Percentiles rank a stretch among this genome's conserved stretches.
phyloP scores from a whole-genome alignment of 2,888 invertebrate species.

The Thera obeliscata region DNA sequence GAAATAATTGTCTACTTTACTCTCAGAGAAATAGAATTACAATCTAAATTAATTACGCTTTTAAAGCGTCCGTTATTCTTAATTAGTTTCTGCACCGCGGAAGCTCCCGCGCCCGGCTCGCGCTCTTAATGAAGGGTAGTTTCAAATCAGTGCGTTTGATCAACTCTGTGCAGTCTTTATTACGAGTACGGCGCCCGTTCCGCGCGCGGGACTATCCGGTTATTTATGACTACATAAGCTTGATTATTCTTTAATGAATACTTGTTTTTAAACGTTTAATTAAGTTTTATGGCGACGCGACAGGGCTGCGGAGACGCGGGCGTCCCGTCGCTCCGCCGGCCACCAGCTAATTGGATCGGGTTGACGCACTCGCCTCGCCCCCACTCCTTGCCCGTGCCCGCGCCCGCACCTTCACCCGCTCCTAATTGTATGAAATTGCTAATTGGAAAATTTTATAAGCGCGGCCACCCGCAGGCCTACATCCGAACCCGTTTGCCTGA shows the following conservation, averaged over 20 bases:
- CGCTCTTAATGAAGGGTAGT: constrained; percentile 84
- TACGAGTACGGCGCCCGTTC: constrained; percentile 84
- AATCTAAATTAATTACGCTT: constrained; percentile 85
- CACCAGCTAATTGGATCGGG: constrained; percentile 84
- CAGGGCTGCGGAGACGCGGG: constrained; percentile 75
- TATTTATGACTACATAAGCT: constrained; percentile 86
- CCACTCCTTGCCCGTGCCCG: constrained; percentile 51
- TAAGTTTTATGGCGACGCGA: constrained; percentile 86
- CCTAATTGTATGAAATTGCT: constrained; percentile 85
- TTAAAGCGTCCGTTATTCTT: constrained; percentile 85
- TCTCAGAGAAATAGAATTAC: constrained; percentile 84
- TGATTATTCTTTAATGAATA: constrained; percentile 86
- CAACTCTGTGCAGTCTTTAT: constrained; percentile 85
- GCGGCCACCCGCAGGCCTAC: constrained; percentile 77
- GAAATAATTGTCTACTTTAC: constrained; percentile 84
- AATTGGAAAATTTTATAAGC: constrained; percentile 85
- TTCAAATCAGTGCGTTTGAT: constrained; percentile 85
- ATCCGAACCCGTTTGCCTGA: constrained; percentile 53
- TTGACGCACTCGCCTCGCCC: constrained; percentile 73
- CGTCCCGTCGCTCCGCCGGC: constrained; percentile 82
- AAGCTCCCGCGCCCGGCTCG: constrained; percentile 69
- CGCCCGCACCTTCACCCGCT: constrained; percentile 56
- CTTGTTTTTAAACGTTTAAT: constrained; percentile 86
- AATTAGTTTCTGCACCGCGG: constrained; percentile 85
- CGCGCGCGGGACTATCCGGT: constrained; percentile 84